Evolutionary conservation across 1,140 invertebrate genomes (phyloP).

Genomic region (Halictus rubicundus): DNA sequence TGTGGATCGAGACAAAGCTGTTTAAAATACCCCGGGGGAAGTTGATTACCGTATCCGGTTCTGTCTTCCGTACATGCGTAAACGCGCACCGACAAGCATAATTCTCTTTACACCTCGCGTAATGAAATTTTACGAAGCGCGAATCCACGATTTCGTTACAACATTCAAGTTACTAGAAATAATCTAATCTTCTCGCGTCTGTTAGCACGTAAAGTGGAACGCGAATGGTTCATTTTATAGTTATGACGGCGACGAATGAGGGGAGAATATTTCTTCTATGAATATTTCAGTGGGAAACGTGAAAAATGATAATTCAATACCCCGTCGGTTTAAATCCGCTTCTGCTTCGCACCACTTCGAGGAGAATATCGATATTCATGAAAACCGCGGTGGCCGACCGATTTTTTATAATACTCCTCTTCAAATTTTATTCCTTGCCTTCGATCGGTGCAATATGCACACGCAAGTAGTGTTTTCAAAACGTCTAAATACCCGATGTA

Average conservation of each 20-base stretch:
- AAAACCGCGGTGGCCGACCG: constrained; percentile 4
- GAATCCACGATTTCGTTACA: background rate
- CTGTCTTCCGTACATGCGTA: background rate
- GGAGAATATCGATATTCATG: constrained; percentile 33
- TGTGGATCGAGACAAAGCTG: background rate
- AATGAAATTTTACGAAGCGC: too few species aligned
- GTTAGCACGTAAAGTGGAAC: too few species aligned
- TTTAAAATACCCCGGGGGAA: constrained; percentile 25
- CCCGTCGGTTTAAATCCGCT: constrained; percentile 18
- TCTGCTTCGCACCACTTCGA: constrained; percentile 23
- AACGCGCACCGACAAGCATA: too few species aligned
- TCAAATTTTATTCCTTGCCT: too few species aligned
- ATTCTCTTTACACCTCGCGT: too few species aligned
- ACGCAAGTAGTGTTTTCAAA: too few species aligned
- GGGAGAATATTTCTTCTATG: background rate
- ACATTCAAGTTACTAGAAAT: too few species aligned
- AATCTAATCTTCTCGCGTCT: too few species aligned
- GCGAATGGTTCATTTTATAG: too few species aligned
- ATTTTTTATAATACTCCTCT: background rate
- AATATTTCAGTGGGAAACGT: background rate
- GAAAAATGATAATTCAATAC: constrained; percentile 35
- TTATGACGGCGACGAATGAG: background rate
- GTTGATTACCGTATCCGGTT: background rate
- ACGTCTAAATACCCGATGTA: too few species aligned
- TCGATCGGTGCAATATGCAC: too few species aligned